Evolutionary conservation across 64 coral and sea anemone genomes (phyloP), one percentile per base, ranked within the genome.

Genomic region (Stylophora pistillata): DNA sequence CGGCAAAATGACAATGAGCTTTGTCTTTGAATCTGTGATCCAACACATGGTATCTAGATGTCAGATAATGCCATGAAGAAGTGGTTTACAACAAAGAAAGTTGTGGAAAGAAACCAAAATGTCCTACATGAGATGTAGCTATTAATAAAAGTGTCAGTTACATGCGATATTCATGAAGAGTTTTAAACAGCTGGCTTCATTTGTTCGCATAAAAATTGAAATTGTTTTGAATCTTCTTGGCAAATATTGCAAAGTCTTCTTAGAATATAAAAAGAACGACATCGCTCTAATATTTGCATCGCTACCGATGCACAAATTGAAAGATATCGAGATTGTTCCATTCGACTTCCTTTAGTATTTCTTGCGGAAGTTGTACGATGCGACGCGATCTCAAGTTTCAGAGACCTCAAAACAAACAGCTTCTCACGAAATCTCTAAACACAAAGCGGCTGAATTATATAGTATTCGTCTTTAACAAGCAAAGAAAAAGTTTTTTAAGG

Each of bases 301-400:
- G 5, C 26, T n/a, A 60, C 13, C 21, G 21, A 20, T 20, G 15
- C 16, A 53, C 33, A 16, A 76, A 6, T 76, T 23, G 12, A 47
- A 52, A 53, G 73, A 53, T 37, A 76, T 11, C 32, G 37, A 76
- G 37, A 53, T 76, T 41, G 53, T 76, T 23, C 1, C 20, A 23
- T 76, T 9, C 18, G 21, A 53, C 61, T 84, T 84, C 80, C 80
- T 70, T 23, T 23, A 1, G 7, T 10, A 33, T 13, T 7, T 68
- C n/a, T 69, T 69, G 80, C 80, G 80, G 80, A 84, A 84, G 60
- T 63, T 68, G 6, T 20, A n/a, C 10, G 21, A 28, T 18, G 11
- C 18, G 21, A 28, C 21, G 11, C 18, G 31, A 30, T 82, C 58
- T 37, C 58, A 41, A 58, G 53, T 59, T 60, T 79, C 77, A 28